Percentiles rank a stretch among this genome's conserved stretches.
Conservation (phyloP, 1,140 invertebrate species). For the Drosophila guanche region DNA sequence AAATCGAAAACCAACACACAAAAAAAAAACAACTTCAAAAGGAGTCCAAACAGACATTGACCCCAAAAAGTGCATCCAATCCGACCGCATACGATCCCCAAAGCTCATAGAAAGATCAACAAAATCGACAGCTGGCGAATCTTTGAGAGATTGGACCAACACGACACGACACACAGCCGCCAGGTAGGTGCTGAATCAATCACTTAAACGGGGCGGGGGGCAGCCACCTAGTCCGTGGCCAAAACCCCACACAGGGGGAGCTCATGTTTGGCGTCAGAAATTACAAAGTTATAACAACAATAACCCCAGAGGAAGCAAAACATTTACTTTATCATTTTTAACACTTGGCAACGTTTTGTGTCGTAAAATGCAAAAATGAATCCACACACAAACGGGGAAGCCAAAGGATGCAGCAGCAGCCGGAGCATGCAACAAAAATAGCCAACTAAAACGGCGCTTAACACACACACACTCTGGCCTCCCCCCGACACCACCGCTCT, state of each 20-base stretch:
- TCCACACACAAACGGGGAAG: background rate
- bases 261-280: slow-evolving; percentile 51
- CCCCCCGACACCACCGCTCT: slow-evolving; percentile 1
- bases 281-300: slow-evolving; percentile 79
- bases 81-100: background rate
- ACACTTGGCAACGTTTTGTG: slow-evolving; percentile 42
- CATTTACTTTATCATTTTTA: slow-evolving; percentile 77
- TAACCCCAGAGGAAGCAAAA: slow-evolving; percentile 62
- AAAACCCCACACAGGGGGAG: background rate
- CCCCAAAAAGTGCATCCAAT: slow-evolving; percentile 2
- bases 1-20: slow-evolving; percentile 2
- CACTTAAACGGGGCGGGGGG: background rate
- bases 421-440: slow-evolving; percentile 28
- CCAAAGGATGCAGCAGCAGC: slow-evolving; percentile 1
- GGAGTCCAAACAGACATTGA: background rate
- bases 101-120: no score
- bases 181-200: slow-evolving; percentile 16
- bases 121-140: no score
- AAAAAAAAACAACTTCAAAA: slow-evolving; percentile 12
- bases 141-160: background rate
- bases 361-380: background rate
- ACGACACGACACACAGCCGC: background rate
- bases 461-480: slow-evolving; percentile 37
- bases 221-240: no score
- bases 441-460: slow-evolving; percentile 72